These are phyloP conservation scores for Aproaerema taeniolella DNA, from an alignment of 2,888 invertebrate species.

Conservation along the genomic window DNA sequence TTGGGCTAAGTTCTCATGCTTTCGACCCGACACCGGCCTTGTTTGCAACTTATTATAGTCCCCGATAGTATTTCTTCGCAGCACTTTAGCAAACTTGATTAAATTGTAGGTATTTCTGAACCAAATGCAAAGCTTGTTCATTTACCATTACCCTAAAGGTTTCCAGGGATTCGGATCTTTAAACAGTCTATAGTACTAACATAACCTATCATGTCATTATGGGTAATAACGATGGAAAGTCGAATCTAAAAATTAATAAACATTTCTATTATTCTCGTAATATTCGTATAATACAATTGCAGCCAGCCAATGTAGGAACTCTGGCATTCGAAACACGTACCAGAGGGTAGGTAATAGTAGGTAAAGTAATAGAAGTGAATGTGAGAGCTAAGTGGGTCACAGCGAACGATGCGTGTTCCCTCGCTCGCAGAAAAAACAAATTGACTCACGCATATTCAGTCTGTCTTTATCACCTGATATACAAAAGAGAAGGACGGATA, in stretches of 20 bases:
- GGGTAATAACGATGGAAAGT: no score
- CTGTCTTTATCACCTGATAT: slow-evolving; percentile 23
- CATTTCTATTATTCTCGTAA: no score
- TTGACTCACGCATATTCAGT: slow-evolving; percentile 11
- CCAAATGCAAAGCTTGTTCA: no score
- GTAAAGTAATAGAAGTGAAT: slow-evolving; percentile 11
- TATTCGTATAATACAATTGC: no score
- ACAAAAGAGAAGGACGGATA: slow-evolving; percentile 18
- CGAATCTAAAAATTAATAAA: no score
- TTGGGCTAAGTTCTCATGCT: slow-evolving; percentile 51
- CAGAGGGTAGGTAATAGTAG: no score
- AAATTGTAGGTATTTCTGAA: background rate
- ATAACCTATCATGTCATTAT: no score
- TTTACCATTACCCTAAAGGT: no score
- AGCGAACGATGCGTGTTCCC: slow-evolving; percentile 12
- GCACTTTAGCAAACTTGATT: slow-evolving; percentile 4
- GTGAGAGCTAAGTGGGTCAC: slow-evolving; percentile 11
- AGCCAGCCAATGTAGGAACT: no score
- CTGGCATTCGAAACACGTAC: no score
- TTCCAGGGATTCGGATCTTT: no score
- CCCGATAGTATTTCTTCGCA: background rate
- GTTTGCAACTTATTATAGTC: slow-evolving; percentile 47
- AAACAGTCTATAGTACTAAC: no score
- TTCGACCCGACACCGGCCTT: slow-evolving; percentile 33
- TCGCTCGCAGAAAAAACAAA: slow-evolving; percentile 13